Evolutionary conservation across 2,797 vertebrate genomes (phyloP).

Genomic region (Alosa sapidissima): DNA sequence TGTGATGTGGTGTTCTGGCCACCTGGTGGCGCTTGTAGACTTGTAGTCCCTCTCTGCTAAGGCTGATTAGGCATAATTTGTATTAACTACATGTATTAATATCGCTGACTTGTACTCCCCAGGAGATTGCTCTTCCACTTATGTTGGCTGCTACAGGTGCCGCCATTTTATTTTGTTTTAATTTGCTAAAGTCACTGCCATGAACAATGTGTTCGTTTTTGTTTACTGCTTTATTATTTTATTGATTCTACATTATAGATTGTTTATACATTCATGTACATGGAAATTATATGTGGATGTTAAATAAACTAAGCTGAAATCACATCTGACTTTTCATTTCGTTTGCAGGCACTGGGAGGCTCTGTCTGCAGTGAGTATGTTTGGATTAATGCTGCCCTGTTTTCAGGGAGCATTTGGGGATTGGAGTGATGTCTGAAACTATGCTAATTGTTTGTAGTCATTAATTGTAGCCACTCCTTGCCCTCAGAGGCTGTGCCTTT

Average conservation of each 20-base stretch:
- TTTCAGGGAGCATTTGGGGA: background rate
- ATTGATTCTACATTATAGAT: slow-evolving; percentile 30
- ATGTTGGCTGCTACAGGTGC: background rate
- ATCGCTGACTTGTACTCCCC: background rate
- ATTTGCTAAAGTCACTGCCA: slow-evolving; percentile 50
- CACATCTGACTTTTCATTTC: background rate
- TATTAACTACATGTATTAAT: background rate
- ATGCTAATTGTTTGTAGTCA: background rate
- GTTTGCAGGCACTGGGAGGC: background rate
- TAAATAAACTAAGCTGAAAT: slow-evolving; percentile 5
- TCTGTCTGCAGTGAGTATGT: background rate
- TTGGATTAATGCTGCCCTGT: background rate
- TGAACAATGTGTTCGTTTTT: slow-evolving; percentile 13
- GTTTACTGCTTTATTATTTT: background rate
- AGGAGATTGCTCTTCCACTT: background rate
- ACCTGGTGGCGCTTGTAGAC: slow-evolving; percentile 18
- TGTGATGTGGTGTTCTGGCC: slow-evolving; percentile 18
- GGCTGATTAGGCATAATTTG: background rate
- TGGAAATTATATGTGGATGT: slow-evolving; percentile 13
- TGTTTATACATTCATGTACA: slow-evolving; percentile 31
- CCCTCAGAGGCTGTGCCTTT: background rate
- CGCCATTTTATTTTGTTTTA: background rate
- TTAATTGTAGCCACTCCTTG: background rate
- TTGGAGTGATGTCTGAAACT: background rate
- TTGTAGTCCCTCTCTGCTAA: background rate